Evolutionary conservation across 2,113 vertebrate species (phyloP).

Genomic region (Cheilinus undulatus): DNA sequence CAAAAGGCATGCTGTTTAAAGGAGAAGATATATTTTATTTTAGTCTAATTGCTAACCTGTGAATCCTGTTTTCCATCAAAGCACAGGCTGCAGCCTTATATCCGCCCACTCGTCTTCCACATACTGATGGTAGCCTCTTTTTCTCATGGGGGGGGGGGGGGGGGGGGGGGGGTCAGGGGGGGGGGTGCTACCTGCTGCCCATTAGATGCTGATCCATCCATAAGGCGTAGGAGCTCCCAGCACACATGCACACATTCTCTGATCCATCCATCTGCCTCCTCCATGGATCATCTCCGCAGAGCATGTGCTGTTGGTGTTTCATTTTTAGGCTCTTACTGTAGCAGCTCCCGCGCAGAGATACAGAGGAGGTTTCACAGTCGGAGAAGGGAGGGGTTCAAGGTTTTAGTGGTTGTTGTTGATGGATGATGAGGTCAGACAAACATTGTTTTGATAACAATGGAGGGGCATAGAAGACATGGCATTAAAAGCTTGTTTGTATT

Average conservation of each 20-base stretch:
- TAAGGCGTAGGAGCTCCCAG: conserved; percentile 74
- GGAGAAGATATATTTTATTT: conserved; percentile 26
- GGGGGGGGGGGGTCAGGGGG: conserved; percentile 1
- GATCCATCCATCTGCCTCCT: conserved; percentile 64
- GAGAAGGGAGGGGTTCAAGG: conserved; percentile 24
- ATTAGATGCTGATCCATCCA: conserved; percentile 78
- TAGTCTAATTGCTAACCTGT: conserved; percentile 38
- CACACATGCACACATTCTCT: conserved; percentile 50
- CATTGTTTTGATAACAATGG: no score
- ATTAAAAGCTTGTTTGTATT: no score
- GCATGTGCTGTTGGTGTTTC: conserved; percentile 43
- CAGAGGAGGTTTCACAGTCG: conserved; percentile 41
- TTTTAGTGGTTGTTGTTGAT: conserved; percentile 9
- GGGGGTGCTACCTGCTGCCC: conserved; percentile 64
- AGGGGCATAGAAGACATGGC: no score
- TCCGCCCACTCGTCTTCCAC: conserved; percentile 69
- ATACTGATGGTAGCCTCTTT: conserved; percentile 51
- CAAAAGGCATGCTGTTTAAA: conserved; percentile 18
- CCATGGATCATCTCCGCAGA: conserved; percentile 55
- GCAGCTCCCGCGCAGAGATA: conserved; percentile 25
- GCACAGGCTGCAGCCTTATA: conserved; percentile 61
- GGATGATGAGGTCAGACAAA: neutral
- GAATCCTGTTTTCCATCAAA: conserved; percentile 58
- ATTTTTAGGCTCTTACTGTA: conserved; percentile 45
- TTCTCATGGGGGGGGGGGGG: neutral